Evolutionary conservation across 2,888 invertebrate species (phyloP), one percentile per base, ranked within the genome.

Genomic region (Perithous albicinctus): DNA sequence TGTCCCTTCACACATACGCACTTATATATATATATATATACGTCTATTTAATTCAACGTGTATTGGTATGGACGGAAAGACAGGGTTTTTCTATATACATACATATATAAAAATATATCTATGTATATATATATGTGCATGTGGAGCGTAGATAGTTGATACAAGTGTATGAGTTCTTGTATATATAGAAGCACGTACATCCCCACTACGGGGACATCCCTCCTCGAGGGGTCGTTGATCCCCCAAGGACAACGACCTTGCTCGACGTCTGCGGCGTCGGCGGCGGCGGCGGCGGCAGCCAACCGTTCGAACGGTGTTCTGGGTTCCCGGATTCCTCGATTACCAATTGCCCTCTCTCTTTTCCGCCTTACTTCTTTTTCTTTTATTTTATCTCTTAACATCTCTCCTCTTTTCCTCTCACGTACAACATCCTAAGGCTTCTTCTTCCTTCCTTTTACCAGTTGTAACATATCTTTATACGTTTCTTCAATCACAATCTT

Each of bases 171-270:
- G 20, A 48, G 66, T 66, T 20, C 12, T 15, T 15, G 32, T 59
- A 59, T 72, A 38, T 73, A 61, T 74, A 72, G 72, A 83, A 86
- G 86, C 87, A 81, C 70, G 79, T 88, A 87, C 83, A 85, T 88
- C 88, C 89, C 89, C 88, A 86, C 87, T 80, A 87, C 80, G 85
- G 59, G 75, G 78, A 72, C 82, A 82, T 82, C 82, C 89, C 88
- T 89, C 90, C 89, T 91, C 90, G 89, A 90, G 89, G 92, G 92
- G 91, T 92, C 92, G 92, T 92, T 92, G 92, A 92, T 92, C 92
- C 91, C 91, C 92, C 92, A 92, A 92, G 92, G 92, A 92, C 92
- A 92, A 92, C 91, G 92, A 92, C 92, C 92, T 92, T 92, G 92
- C 81, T 41, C 69, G 63, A 51, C 90, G 88, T 89, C 90, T 89